A percentile compares a stretch with the other conserved stretches of the same genome.
Evolutionary conservation across 2,797 vertebrate species (phyloP).

Genomic region (Zalophus californianus): DNA sequence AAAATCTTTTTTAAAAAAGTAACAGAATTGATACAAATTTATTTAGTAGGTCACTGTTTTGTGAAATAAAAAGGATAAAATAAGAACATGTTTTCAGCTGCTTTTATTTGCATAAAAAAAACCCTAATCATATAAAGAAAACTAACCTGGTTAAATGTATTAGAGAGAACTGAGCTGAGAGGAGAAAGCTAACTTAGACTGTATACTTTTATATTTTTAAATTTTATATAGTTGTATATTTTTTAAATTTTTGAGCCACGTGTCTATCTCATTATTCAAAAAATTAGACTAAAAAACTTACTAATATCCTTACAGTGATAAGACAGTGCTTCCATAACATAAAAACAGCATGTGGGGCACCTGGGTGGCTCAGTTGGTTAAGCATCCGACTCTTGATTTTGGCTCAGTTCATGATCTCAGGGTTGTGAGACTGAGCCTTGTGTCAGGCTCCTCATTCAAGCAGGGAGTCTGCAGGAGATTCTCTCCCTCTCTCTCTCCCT

Average conservation of each 20-base stretch:
- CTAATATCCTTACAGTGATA: not conserved
- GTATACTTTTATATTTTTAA: conserved; percentile 27
- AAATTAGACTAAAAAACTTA: conserved; percentile 26
- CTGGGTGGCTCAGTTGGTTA: not conserved
- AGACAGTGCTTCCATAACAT: not conserved
- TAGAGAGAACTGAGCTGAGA: not conserved
- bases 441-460: not conserved
- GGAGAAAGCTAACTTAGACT: conserved; percentile 25
- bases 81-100: not conserved
- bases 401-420: not conserved
- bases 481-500: not conserved
- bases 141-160: not conserved
- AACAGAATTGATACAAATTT: conserved; percentile 4
- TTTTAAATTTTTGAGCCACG: not conserved
- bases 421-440: not conserved
- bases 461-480: not conserved
- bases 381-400: not conserved
- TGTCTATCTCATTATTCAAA: not conserved
- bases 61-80: conserved; percentile 50
- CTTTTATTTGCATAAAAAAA: conserved; percentile 49
- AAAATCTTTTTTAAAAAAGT: not conserved
- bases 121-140: conserved; percentile 10
- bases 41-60: not conserved
- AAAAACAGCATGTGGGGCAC: not conserved
- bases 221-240: conserved; percentile 27